Base-by-base conservation (phyloP, 2,113 vertebrate genomes). In the Oncorhynchus tshawytscha region DNA sequence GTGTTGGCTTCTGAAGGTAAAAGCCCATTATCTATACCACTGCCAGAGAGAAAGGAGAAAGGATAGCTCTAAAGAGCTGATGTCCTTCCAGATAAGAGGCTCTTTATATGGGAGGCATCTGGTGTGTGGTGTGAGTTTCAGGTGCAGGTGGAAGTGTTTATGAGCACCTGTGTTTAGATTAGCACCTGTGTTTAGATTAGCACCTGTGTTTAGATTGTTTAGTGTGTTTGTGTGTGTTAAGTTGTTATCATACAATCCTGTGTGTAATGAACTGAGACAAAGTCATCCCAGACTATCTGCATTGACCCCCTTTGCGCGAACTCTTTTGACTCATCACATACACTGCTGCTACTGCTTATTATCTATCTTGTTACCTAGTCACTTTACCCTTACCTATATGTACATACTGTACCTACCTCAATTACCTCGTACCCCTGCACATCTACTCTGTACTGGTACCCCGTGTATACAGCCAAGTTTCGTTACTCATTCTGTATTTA, bases 261-360 rank as follows among this genome's bases (percentile, higher is more conserved):
- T 65, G 64, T 57, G 12, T 59, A 39, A 48, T 77, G 20, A 24
- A 7, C 72, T 71, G 39, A 76, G 72, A 39, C 57, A 67, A 73
- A 85, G 39, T 45, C 77, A 72, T 39, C 59, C 9, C 39, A 1
- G 39, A 45, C 9, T 45, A 45, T 45, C 9, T 11, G 39, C 39
- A 45, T 45, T 45, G 9, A 2, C 39, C 39, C 39, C 9, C 39
- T 45, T 45, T 45, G 39, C 39, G 1, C 9, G 0, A 45, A 45
- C 39, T 45, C 2, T 45, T 45, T 45, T 45, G 9, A 45, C 39
- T 45, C 39, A 45, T 45, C 9, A 12, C 39, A 45, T 45, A 45
- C 2, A 0, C 9, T 45, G 39, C 39, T 12, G 2, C 9, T 45
- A 45, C 39, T 45, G 9, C 9, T 45, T 45, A 45, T 45, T 45